phyloP scores from a whole-genome alignment of 1,140 invertebrate species.

The Helicoverpa zea region DNA sequence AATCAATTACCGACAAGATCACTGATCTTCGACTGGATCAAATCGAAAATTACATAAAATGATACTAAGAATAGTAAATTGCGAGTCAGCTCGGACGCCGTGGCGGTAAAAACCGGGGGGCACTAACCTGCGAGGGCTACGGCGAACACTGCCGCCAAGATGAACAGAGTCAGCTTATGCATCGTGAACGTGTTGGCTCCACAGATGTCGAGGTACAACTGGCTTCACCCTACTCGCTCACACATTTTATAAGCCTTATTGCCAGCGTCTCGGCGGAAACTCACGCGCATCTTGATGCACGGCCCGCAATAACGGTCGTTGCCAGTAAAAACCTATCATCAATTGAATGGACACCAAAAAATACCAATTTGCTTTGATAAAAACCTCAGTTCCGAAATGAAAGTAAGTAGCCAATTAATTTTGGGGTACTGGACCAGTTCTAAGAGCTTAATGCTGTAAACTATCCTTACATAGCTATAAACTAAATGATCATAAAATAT shows the following conservation, averaged over 20 bases:
- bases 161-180: constrained; percentile 69
- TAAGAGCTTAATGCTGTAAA: neutral
- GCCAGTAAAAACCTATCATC: constrained; percentile 63
- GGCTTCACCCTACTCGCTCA: constrained; percentile 60
- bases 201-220: constrained; percentile 69
- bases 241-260: constrained; percentile 72
- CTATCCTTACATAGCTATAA: too few relatives aligned
- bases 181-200: constrained; percentile 69
- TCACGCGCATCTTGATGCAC: constrained; percentile 61
- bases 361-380: constrained; percentile 43
- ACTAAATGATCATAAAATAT: too few relatives aligned
- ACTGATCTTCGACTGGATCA: constrained; percentile 52
- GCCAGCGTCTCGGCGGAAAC: constrained; percentile 58
- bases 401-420: constrained; percentile 10
- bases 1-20: constrained; percentile 51
- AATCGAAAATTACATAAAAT: constrained; percentile 64
- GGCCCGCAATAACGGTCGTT: constrained; percentile 72
- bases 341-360: constrained; percentile 58
- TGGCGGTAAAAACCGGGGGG: constrained; percentile 74
- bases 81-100: constrained; percentile 55
- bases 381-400: constrained; percentile 43
- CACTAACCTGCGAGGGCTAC: constrained; percentile 83
- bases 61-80: constrained; percentile 61
- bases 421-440: neutral
- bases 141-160: constrained; percentile 71